These are phyloP conservation scores for Xestoiulus laeticollis DNA, from an alignment of 2,888 invertebrate genomes.

Conservation along the genomic window DNA sequence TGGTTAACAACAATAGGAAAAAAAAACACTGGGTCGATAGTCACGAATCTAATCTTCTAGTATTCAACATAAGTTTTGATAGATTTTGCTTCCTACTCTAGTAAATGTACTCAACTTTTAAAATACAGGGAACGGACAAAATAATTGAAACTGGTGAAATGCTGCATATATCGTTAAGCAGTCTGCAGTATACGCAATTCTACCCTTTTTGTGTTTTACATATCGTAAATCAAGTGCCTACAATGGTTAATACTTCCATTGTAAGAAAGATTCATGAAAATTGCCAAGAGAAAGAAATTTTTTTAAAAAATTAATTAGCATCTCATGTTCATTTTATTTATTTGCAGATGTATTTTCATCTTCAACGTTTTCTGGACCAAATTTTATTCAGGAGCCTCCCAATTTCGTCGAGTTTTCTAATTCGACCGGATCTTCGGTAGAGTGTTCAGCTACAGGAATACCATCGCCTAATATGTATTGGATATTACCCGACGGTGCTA, in stretches of 20 bases:
- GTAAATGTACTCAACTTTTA: no score
- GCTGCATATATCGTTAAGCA: no score
- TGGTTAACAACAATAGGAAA: not conserved
- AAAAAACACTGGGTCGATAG: not conserved
- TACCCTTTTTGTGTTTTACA: no score
- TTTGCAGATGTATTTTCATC: slow-evolving; percentile 49
- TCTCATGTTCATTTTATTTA: slow-evolving; percentile 1
- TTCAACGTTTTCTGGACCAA: slow-evolving; percentile 51
- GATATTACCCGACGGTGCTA: slow-evolving; percentile 47
- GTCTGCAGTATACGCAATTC: no score
- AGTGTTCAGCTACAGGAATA: slow-evolving; percentile 42
- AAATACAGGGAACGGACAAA: no score
- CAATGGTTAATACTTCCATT: no score
- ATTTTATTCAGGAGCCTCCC: slow-evolving; percentile 50
- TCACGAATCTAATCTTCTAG: not conserved
- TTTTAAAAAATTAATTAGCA: no score
- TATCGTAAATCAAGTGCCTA: no score
- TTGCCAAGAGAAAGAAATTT: no score
- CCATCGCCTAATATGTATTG: slow-evolving; percentile 46
- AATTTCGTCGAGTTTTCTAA: slow-evolving; percentile 52
- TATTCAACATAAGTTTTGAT: no score
- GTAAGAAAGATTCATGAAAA: no score
- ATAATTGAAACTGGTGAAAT: not conserved
- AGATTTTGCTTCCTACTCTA: no score
- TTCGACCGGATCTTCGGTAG: slow-evolving; percentile 47